Evolutionary conservation across 2,888 invertebrate species (phyloP).

Genomic region (Drepanosiphum platanoidis): DNA sequence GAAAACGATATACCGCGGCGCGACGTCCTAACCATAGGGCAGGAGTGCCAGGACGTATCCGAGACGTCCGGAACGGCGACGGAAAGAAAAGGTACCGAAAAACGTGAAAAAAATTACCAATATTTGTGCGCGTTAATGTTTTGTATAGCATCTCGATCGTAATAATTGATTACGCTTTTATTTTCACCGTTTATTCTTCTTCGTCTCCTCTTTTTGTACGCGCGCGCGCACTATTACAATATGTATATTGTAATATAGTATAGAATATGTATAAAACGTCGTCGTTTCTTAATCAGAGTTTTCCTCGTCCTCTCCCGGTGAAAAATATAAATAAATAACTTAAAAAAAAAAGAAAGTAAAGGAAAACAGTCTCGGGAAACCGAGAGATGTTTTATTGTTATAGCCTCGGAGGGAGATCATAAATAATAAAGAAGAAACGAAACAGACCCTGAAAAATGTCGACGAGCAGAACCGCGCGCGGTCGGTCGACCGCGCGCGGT

Average conservation of each 20-base stretch:
- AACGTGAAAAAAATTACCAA: background rate
- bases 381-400: slow-evolving; percentile 56
- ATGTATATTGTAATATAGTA: background rate
- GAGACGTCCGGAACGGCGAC: too few relatives aligned
- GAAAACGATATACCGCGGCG: too few relatives aligned
- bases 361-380: slow-evolving; percentile 6
- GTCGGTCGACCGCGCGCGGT: background rate
- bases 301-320: background rate
- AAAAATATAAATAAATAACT: slow-evolving; percentile 21
- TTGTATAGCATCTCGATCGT: background rate
- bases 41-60: too few relatives aligned
- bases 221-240: too few relatives aligned
- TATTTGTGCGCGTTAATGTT: background rate
- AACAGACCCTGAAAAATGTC: slow-evolving; percentile 51
- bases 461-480: background rate
- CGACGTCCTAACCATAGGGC: too few relatives aligned
- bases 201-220: background rate
- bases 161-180: background rate
- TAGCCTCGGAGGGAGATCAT: slow-evolving; percentile 36
- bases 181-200: background rate
- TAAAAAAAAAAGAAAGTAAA: background rate
- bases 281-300: slow-evolving; percentile 45
- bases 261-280: background rate
- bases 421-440: slow-evolving; percentile 48
- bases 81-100: background rate